Evolutionary conservation across 37 sponge, comb jelly and placozoan genomes (phyloP), one percentile per base, ranked within the genome.

Genomic region (Bolinopsis microptera): DNA sequence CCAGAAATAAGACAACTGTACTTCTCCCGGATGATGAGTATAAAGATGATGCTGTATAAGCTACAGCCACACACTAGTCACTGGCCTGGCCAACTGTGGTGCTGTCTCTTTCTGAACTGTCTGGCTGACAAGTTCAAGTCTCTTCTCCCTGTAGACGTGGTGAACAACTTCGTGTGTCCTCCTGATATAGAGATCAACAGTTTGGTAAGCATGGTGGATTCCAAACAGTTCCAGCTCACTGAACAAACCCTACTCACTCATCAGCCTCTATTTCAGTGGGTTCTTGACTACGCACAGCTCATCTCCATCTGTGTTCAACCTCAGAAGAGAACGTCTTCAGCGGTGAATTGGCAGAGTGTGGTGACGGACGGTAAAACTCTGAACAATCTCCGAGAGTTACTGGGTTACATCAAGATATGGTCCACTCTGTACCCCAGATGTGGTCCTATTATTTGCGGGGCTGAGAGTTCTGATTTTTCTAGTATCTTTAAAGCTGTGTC

Each of bases 271-370:
- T 86, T 86, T 34, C 90, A 86, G 31, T 86, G 90, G 90, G 61
- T 86, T n/a, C 90, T 86, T 25, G 90, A 86, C 90, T 86, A 86
- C 61, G 90, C 90, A 28, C 90, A 86, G 61, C 90, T 86, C 30
- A 86, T 86, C 25, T 39, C 90, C 8, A 39, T 86, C 61, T 86
- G 90, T 39, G 90, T 86, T 5, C 41, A 36, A 0, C 90, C 90
- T 25, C 90, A 28, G 5, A 41, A 39, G 26, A 18, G 90, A 26
- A 86, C 90, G 22, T 41, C 41, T 48, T 86, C 90, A 0, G n/a
- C 90, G 38, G 32, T 32, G 1, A 77, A 77, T 36, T 86, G 61
- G 41, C 41, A 41, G 61, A 86, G 61, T 86, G 61, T 86, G 18
- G 90, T 86, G 61, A 86, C 90, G n/a, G 90, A 86, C 61, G 36